phyloP scores from a whole-genome alignment of 64 coral and sea anemone genomes.

The Platygyra sinensis region DNA sequence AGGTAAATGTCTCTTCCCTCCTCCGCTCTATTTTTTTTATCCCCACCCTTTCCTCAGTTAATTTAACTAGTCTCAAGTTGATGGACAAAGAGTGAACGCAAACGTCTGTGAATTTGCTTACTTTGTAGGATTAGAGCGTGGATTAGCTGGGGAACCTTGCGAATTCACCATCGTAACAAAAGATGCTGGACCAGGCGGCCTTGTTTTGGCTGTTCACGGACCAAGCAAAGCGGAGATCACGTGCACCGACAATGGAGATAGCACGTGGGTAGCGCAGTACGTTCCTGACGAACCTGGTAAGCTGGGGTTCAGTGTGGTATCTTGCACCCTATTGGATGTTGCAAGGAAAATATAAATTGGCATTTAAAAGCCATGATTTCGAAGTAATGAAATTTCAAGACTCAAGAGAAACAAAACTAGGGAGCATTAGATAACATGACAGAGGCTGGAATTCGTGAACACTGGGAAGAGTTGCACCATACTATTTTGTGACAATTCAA shows the following conservation, averaged over 20 bases:
- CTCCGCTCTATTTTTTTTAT: too few species aligned
- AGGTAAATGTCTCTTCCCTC: constrained; percentile 31
- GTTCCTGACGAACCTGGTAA: constrained; percentile 94
- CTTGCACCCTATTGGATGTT: not conserved
- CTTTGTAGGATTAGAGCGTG: constrained; percentile 83
- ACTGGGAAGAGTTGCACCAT: too few species aligned
- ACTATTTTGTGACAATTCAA: too few species aligned
- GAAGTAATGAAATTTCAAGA: too few species aligned
- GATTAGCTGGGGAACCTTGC: constrained; percentile 78
- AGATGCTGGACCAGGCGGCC: constrained; percentile 93
- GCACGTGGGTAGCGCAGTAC: constrained; percentile 87
- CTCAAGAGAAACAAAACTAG: too few species aligned
- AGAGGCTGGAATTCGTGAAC: too few species aligned
- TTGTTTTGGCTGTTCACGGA: constrained; percentile 92
- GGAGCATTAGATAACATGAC: too few species aligned
- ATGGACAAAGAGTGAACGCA: too few species aligned
- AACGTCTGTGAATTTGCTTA: not conserved
- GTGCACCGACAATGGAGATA: constrained; percentile 93
- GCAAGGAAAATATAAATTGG: not conserved
- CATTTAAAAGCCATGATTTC: not conserved
- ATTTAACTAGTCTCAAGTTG: not conserved
- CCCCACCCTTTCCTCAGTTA: not conserved
- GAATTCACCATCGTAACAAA: constrained; percentile 96
- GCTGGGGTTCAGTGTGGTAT: not conserved
- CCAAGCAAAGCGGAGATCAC: constrained; percentile 95